Evolutionary conservation across 64 coral and sea anemone genomes (phyloP), one percentile per base, ranked within the genome.

Genomic region (Orbicella faveolata): DNA sequence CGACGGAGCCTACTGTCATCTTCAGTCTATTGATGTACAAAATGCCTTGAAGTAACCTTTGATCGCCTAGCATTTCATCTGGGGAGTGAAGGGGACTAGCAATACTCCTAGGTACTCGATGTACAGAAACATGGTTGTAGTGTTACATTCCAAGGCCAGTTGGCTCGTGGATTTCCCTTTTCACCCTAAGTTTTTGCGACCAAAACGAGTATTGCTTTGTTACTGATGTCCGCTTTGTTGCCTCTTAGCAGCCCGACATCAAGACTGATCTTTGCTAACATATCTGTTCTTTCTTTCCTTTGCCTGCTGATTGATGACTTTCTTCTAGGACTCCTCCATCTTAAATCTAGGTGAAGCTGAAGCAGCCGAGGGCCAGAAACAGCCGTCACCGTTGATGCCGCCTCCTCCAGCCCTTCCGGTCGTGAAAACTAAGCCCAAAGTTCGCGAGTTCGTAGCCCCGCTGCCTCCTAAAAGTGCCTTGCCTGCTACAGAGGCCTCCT

Each of bases 291-390:
- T 90, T 83, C 35, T 92, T 87, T 80, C 78, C 76, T 87, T 62
- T 85, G 90, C 35, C 90, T 91, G 90, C 90, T 87, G 75, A 92
- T 85, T 87, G 80, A 92, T 87, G 82, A 62, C 66, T 92, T 92
- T 92, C 19, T 92, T 92, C 74, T 87, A 92, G 90, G 83, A 92
- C 75, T 87, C 83, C 61, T 79, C 75, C 83, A 79, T 75, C 82
- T 85, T 85, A 85, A 85, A 85, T 85, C 82, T 85, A 85, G 82
- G 82, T 85, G 82, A 85, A 41, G 80, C 61, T 67, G 19, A 36
- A 21, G 13, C 34, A 34, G 16, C 21, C 36, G 61, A 83, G 17
- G 64, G 10, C 5, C 21, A 30, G 20, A 48, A 66, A 41, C 82
- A 39, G 26, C 41, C 36, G 19, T 14, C 21, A 26, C 21, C 52